Percentiles rank a stretch among this genome's conserved stretches.
Evolutionary conservation across 2,797 vertebrate species (phyloP).

Genomic region (Acanthurus leucopareius): DNA sequence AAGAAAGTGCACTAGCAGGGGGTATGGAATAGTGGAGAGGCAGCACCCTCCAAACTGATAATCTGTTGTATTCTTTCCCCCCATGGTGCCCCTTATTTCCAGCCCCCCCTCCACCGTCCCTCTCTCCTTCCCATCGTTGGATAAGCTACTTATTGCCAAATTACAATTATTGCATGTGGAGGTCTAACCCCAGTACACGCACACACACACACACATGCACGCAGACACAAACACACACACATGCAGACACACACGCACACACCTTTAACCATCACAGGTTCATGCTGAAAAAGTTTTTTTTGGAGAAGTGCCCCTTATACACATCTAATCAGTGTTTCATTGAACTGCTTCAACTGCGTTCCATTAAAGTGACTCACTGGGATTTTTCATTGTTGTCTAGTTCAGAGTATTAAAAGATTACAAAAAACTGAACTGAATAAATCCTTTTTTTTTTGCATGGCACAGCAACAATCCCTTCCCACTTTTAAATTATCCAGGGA

Average conservation of each 20-base stretch:
- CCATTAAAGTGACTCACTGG: conserved; percentile 68
- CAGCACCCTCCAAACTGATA: conserved; percentile 72
- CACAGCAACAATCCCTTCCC: conserved; percentile 23
- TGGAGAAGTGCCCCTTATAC: conserved; percentile 75
- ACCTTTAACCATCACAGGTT: conserved; percentile 14
- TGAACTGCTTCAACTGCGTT: conserved; percentile 62
- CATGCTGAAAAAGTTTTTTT: conserved; percentile 36
- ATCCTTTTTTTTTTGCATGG: conserved; percentile 37
- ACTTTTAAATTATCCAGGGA: conserved; percentile 43
- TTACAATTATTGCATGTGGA: conserved; percentile 80
- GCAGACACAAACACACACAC: conserved; percentile 21
- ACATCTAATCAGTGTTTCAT: conserved; percentile 79
- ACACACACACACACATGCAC: conserved; percentile 1
- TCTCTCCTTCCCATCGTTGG: conserved; percentile 54
- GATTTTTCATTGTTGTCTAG: conserved; percentile 60
- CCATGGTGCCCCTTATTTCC: conserved; percentile 79
- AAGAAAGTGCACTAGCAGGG: conserved; percentile 47
- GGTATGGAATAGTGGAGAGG: conserved; percentile 44
- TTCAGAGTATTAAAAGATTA: conserved; percentile 45
- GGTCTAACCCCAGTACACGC: conserved; percentile 35
- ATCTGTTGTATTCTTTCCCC: conserved; percentile 82
- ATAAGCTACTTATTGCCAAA: conserved; percentile 85
- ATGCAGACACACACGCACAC: not conserved
- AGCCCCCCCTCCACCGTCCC: conserved; percentile 28
- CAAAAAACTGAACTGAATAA: conserved; percentile 41